Evolutionary conservation across 2,888 invertebrate species (phyloP), one percentile per base, ranked within the genome.

Genomic region (Ichneumoninae sp.): DNA sequence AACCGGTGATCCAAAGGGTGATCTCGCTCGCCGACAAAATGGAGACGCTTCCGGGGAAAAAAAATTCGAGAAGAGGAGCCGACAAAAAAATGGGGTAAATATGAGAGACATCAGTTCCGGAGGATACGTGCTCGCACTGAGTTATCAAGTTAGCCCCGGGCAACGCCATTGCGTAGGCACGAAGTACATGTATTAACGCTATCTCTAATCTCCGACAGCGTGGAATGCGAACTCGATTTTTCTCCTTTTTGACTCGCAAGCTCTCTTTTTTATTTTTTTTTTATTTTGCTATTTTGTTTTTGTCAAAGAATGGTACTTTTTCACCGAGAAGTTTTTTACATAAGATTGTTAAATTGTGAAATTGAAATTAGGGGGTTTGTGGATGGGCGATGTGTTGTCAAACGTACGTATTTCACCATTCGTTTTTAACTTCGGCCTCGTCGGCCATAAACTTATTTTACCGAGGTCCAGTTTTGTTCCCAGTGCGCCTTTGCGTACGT

Each of bases 81-180:
- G 60, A 63, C 68, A 40, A 47, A 19, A 52, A 68, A 36, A 16
- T 8, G 36, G 26, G 40, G 40, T 13, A 47, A 81, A 76, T 63
- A 76, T 69, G 50, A 40, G 60, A 60, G 57, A 54, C 60, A 63
- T 75, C 52, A n/a, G 13, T 47, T 69, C 16, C 16, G 22, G 47
- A 57, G 70, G 47, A 70, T 81, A 82, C 81, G 70, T 76, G 76
- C 76, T 65, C 36, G 76, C 71, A 57, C 65, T 82, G 54, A 70
- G 50, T 74, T 50, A 57, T 75, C 79, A 68, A 36, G 74, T 47
- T 54, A n/a, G 30, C 47, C 44, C 30, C 54, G 47, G 74, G 50
- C 40, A 68, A 5, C 19, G 54, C 65, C 66, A 36, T 63, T 50
- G 57, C 60, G 74, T 74, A 68, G 22, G 52, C 57, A 36, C 8